phyloP scores from a whole-genome alignment of 2,797 vertebrate species.

The Pogoniulus pusillus region DNA sequence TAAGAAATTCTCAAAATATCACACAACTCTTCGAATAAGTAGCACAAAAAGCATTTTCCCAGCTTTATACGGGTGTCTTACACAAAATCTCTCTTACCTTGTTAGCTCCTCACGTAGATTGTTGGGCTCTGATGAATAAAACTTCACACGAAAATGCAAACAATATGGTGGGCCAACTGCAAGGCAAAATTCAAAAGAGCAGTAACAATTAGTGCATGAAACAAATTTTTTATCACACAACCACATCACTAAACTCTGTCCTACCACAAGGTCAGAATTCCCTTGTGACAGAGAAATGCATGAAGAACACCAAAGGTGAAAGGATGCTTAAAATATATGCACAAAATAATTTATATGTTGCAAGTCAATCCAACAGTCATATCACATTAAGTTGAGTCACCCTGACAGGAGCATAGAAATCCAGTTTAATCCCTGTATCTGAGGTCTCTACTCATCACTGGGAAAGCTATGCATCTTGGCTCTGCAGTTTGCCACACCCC shows the following conservation, averaged over 20 bases:
- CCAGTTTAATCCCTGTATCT: conserved; percentile 44
- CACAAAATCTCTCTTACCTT: conserved; percentile 76
- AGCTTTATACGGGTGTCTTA: background rate
- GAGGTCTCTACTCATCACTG: background rate
- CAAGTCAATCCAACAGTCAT: background rate
- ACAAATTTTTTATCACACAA: background rate
- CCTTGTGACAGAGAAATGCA: background rate
- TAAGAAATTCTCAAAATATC: background rate
- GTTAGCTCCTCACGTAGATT: conserved; percentile 97
- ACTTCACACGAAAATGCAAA: conserved; percentile 97
- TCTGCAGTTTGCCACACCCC: background rate
- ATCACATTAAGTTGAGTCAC: conserved; percentile 1
- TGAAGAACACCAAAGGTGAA: background rate
- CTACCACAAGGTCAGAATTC: background rate
- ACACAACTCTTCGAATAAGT: background rate
- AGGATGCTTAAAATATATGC: background rate
- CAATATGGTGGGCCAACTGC: conserved; percentile 96
- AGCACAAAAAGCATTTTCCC: background rate
- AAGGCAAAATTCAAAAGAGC: conserved; percentile 31
- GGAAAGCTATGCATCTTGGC: background rate
- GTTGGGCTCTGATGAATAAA: conserved; percentile 98
- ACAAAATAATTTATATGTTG: background rate
- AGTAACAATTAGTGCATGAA: background rate
- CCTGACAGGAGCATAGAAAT: conserved; percentile 2
- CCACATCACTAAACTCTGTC: background rate